A percentile compares a stretch with the other conserved stretches of the same genome.
These are phyloP conservation scores for Carassius carassius DNA, from an alignment of 2,113 vertebrate genomes.

Conservation along the genomic window DNA sequence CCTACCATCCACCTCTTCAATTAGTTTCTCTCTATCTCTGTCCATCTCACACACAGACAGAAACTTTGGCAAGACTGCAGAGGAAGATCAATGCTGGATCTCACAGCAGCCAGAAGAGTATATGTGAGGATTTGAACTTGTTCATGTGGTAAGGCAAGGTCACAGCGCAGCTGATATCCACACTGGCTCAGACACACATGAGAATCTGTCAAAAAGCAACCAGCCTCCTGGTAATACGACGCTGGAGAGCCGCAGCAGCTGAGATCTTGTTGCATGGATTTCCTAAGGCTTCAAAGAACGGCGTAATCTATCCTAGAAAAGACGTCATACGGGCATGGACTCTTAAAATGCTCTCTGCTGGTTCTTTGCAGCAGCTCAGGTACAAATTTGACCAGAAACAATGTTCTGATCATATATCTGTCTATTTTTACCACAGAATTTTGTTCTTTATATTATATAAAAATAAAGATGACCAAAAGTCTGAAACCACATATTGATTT, in stretches of 20 bases:
- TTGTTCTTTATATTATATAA: background rate
- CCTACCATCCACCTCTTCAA: conserved; percentile 24
- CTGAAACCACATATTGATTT: background rate
- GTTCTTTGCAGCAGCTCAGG: background rate
- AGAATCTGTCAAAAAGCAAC: conserved; percentile 3
- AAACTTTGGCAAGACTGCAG: conserved; percentile 7
- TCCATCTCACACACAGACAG: conserved; percentile 18
- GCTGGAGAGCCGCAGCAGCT: background rate
- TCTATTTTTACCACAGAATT: background rate
- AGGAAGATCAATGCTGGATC: conserved; percentile 12
- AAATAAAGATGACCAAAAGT: background rate
- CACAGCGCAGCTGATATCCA: conserved; percentile 9
- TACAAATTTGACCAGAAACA: background rate
- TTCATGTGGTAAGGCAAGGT: conserved; percentile 23
- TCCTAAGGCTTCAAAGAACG: conserved; percentile 12
- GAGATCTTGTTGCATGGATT: conserved; percentile 28
- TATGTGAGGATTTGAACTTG: background rate
- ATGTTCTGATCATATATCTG: background rate
- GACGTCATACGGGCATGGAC: background rate
- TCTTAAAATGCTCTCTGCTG: background rate
- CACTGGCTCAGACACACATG: conserved; percentile 9
- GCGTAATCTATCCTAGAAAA: conserved; percentile 11
- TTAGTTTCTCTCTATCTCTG: conserved; percentile 19
- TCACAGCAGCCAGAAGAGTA: background rate
- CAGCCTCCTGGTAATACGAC: background rate